Evolutionary conservation across 2,113 vertebrate species (phyloP).

Genomic region (Trichomycterus rosablanca): DNA sequence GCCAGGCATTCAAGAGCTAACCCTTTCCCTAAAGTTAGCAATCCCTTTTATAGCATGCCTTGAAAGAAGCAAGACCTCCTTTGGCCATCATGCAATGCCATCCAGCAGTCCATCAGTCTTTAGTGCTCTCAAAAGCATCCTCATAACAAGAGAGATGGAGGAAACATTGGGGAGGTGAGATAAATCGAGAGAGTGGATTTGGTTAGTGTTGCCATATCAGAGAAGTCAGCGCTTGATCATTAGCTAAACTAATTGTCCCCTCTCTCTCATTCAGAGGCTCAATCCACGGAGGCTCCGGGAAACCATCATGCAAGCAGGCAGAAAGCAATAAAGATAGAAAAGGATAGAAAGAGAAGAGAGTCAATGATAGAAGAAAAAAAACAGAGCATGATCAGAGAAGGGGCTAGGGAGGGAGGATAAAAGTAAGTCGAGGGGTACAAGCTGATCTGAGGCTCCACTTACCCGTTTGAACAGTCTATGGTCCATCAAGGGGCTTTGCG

Average conservation of each 20-base stretch:
- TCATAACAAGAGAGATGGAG: slow-evolving; percentile 47
- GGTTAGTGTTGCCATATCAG: slow-evolving; percentile 25
- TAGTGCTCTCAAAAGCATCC: slow-evolving; percentile 48
- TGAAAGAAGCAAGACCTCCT: slow-evolving; percentile 52
- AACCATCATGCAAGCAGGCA: slow-evolving; percentile 96
- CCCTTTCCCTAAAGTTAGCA: slow-evolving; percentile 45
- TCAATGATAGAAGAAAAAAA: slow-evolving; percentile 37
- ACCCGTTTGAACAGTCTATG: slow-evolving; percentile 98
- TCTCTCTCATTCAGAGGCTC: slow-evolving; percentile 56
- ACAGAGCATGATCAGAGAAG: slow-evolving; percentile 23
- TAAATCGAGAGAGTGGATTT: slow-evolving; percentile 39
- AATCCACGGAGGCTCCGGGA: slow-evolving; percentile 40
- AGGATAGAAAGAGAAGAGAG: slow-evolving; percentile 43
- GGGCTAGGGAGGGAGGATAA: slow-evolving; percentile 18
- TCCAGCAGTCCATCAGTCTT: slow-evolving; percentile 56
- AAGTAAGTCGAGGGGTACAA: slow-evolving; percentile 31
- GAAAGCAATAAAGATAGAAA: slow-evolving; percentile 64
- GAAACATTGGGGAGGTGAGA: slow-evolving; percentile 31
- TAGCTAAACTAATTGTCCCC: slow-evolving; percentile 39
- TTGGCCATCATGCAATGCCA: slow-evolving; percentile 66
- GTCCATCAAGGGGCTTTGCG: slow-evolving; percentile 99
- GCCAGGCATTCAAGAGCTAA: slow-evolving; percentile 60
- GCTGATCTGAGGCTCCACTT: slow-evolving; percentile 85
- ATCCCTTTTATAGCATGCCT: slow-evolving; percentile 67
- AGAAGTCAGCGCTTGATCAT: slow-evolving; percentile 19